Conservation (phyloP, 2,888 invertebrate species). For the Noctua pronuba region DNA sequence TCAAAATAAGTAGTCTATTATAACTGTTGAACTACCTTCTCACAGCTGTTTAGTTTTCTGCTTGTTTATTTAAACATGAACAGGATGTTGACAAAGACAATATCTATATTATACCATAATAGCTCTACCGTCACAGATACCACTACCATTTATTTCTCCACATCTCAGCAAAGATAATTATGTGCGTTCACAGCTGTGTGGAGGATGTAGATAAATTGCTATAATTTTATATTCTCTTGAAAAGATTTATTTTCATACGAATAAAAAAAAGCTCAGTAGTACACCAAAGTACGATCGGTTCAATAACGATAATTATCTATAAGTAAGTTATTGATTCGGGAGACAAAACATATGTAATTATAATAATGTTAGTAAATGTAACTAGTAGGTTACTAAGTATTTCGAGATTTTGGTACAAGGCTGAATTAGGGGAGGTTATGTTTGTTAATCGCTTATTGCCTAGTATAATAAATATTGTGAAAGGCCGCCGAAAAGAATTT, state of each 20-base stretch:
- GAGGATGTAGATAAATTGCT: constrained; percentile 16
- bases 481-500: constrained; percentile 48
- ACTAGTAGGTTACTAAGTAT: constrained; percentile 49
- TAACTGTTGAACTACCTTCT: constrained; percentile 19
- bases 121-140: background rate
- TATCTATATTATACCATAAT: background rate
- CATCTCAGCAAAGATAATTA: background rate
- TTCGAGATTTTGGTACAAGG: constrained; percentile 71
- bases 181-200: constrained; percentile 9
- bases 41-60: background rate
- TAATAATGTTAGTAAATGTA: constrained; percentile 48
- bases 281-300: constrained; percentile 63
- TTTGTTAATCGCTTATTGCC: constrained; percentile 50
- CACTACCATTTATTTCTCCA: background rate
- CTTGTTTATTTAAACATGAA: background rate
- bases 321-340: constrained; percentile 57
- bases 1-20: constrained; percentile 44
- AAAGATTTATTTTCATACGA: constrained; percentile 33
- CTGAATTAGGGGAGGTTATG: constrained; percentile 69
- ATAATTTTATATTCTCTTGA: constrained; percentile 21
- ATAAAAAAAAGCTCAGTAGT: constrained; percentile 51
- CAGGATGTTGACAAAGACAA: background rate
- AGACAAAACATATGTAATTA: constrained; percentile 59
- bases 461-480: constrained; percentile 39
- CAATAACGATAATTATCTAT: constrained; percentile 55